Evolutionary conservation across 2,797 vertebrate genomes (phyloP).

Genomic region (Pseudochirops cupreus): DNA sequence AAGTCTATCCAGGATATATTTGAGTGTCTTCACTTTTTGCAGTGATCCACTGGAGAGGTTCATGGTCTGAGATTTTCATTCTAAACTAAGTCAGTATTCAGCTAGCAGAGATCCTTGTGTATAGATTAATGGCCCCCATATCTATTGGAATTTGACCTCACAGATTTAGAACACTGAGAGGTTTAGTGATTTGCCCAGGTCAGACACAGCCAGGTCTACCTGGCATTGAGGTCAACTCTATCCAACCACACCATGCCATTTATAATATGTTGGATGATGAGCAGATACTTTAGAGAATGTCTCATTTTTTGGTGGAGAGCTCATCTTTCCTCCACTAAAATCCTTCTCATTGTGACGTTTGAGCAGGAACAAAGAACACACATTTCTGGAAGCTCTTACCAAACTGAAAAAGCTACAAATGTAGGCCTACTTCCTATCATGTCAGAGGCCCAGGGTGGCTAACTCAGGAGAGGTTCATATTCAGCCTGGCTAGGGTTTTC

Average conservation of each 20-base stretch:
- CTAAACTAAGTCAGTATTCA: no score
- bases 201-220: no score
- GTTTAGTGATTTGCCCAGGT: no score
- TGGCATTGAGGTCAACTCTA: no score
- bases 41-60: no score
- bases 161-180: no score
- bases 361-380: not conserved
- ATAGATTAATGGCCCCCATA: no score
- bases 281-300: not conserved
- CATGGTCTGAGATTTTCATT: no score
- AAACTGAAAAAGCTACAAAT: not conserved
- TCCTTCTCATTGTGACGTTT: not conserved
- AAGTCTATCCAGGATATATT: no score
- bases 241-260: not conserved
- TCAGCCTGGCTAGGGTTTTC: not conserved
- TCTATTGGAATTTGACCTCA: no score
- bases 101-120: no score
- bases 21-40: no score
- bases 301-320: not conserved
- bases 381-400: not conserved
- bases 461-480: not conserved
- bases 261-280: not conserved
- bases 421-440: not conserved
- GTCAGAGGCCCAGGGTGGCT: not conserved
- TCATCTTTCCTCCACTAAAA: not conserved